Base-by-base conservation (phyloP, 2,113 vertebrate genomes). In the Festucalex cinctus region DNA sequence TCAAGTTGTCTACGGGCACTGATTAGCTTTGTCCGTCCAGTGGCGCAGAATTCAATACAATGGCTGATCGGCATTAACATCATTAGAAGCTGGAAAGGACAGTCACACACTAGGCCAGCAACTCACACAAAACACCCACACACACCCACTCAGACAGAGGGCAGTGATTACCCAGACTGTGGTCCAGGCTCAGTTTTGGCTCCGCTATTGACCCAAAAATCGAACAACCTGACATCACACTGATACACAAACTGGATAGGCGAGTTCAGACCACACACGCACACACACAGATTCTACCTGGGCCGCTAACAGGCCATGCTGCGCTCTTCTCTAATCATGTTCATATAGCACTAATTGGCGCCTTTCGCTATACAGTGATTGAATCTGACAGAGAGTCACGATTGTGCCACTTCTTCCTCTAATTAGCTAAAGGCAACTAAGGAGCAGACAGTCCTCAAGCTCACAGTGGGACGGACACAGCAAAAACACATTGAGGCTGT, bases 201-300 rank as follows among this genome's bases (percentile, higher is more conserved):
- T 80, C 70, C 59, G 44, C 53, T 58, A 90, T 91, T 81, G 89
- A 91, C 22, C 86, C 63, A 60, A 86, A 88, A 86, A 87, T 87
- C 83, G 71, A 85, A 79, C 72, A 77, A 75, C 79, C 83, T 78
- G 83, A 81, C 75, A 86, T 86, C 84, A 83, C 63, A 74, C 76
- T 79, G 83, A 79, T 78, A 70, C 51, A 14, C 83, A 79, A 90
- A 84, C 28, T 80, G 79, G 80, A 75, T 69, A 75, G 80, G 81
- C 70, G 54, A 65, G 75, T 74, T 81, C 6, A 63, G 62, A 65
- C 61, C 74, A 35, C 44, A 61, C 51, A 36, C 54, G n/a, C 48
- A 49, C 54, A 66, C 49, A 54, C 43, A 69, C 26, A 13, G n/a
- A 19, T 24, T 20, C 14, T 13, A 56, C 70, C 76, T 84, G 84